Base-by-base conservation (phyloP, 2,888 invertebrate species). In the Epistrophe eligans region DNA sequence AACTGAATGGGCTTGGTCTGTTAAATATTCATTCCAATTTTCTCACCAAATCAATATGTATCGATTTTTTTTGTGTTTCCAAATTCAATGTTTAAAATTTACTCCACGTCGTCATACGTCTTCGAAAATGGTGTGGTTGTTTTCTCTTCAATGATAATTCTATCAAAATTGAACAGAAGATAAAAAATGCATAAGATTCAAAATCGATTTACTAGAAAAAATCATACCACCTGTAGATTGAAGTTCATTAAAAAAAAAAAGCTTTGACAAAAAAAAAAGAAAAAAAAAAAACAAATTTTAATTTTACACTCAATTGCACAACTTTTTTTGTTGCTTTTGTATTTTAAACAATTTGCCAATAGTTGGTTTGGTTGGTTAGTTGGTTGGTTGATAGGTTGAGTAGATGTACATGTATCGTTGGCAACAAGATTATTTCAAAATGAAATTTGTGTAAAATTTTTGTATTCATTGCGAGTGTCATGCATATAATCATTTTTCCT, bases 371-470 rank as follows among this genome's bases (percentile, higher is more conserved):
- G 24, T 28, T 28, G 2, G 2, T 28, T 50, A 3, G 48, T 40
- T 62, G 0, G 43, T 35, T 66, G 0, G 17, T 24, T 45, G 11
- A 10, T 45, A 28, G 6, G 17, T n/a, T 40, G 40, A 60, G 4
- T 40, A 19, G 13, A 17, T 24, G 15, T 52, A 4, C 17, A 1
- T 52, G 6, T 52, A 52, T 70, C 19, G 70, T 71, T 79, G 52
- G 43, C 52, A 71, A 79, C 71, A 62, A 52, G 28, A 43, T 62
- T 52, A 66, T 79, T 79, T 64, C 72, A 57, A 79, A 72, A 72
- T 24, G 11, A 79, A 79, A 70, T 71, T 71, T 62, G 52, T 52
- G 40, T 58, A 52, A 38, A 70, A 15, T 40, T 52, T 74, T 52
- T 38, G 40, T 66, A 58, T 76, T 81, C 67, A 81, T 70, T 55